Conservation (phyloP, 2,888 invertebrate genomes). For the Seladonia tumulorum region DNA sequence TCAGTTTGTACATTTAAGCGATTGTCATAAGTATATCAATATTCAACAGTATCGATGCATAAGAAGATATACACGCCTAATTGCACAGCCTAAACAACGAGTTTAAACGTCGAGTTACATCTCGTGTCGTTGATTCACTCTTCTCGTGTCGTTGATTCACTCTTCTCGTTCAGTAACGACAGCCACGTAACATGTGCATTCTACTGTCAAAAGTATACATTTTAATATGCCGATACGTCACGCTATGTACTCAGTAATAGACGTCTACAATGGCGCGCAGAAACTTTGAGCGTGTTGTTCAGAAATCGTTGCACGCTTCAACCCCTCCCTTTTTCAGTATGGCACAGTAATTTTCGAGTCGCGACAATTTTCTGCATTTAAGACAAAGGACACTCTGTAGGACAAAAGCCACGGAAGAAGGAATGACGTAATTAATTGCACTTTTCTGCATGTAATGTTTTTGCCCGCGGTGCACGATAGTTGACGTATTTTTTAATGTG, state of each 20-base stretch:
- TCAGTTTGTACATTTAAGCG: no score
- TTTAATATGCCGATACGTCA: neutral
- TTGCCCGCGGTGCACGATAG: neutral
- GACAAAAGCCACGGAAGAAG: neutral
- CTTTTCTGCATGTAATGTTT: neutral
- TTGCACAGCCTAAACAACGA: no score
- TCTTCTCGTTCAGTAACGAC: neutral
- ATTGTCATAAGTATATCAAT: no score
- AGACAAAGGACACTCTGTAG: neutral
- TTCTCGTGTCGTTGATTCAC: neutral
- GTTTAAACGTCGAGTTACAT: no score
- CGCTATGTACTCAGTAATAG: neutral
- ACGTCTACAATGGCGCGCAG: neutral
- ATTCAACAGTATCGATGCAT: no score
- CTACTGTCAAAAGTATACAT: neutral
- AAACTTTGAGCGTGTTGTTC: conserved; percentile 1
- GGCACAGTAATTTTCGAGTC: neutral
- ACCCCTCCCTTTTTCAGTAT: neutral
- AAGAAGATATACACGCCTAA: no score
- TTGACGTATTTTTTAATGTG: neutral
- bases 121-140: no score
- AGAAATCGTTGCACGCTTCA: neutral
- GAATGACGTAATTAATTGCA: neutral
- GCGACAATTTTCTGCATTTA: neutral
- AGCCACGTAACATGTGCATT: neutral